Evolutionary conservation across 2,797 vertebrate species (phyloP).

Genomic region (Poecile montanus): DNA sequence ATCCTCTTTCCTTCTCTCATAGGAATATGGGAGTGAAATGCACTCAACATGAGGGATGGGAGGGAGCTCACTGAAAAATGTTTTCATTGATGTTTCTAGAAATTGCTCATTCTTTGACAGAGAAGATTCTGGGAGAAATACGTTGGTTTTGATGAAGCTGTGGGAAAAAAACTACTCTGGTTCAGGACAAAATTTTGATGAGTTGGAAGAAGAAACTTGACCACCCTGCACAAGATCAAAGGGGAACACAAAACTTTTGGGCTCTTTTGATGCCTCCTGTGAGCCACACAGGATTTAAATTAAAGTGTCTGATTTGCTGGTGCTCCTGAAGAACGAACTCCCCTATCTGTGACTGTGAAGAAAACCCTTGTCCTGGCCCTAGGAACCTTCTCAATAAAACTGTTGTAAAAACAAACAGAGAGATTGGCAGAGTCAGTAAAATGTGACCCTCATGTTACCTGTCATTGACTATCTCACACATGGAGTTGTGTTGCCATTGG

Average conservation of each 20-base stretch:
- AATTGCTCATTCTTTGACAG: background rate
- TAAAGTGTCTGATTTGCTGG: background rate
- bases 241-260: background rate
- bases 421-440: background rate
- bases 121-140: background rate
- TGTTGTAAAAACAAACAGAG: background rate
- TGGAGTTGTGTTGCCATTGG: background rate
- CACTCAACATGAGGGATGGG: background rate
- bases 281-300: background rate
- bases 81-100: background rate
- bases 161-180: background rate
- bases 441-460: background rate
- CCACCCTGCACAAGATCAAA: background rate
- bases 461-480: background rate
- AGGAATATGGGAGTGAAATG: background rate
- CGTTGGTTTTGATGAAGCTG: background rate
- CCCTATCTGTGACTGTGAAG: background rate
- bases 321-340: background rate
- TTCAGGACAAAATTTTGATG: background rate
- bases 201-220: background rate
- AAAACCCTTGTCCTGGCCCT: background rate
- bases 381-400: background rate
- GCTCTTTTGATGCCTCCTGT: background rate
- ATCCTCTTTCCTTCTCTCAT: background rate
- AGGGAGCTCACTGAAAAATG: background rate